These are phyloP conservation scores for Malthinus flaveolus DNA, from an alignment of 2,888 invertebrate species.

Conservation along the genomic window DNA sequence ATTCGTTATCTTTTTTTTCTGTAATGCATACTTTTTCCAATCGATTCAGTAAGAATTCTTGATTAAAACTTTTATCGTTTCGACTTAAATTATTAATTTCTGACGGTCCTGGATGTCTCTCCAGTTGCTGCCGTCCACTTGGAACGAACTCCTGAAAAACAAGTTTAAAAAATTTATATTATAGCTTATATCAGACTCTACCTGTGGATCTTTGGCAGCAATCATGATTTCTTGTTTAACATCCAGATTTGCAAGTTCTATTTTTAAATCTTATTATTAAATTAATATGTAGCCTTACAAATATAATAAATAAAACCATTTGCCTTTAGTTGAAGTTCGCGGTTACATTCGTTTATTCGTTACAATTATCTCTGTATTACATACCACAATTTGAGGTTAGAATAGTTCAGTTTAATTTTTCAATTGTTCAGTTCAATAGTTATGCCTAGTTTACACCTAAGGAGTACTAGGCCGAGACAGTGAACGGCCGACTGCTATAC, in stretches of 20 bases:
- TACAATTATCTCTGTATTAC: too few species aligned
- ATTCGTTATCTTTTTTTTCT: conserved; percentile 59
- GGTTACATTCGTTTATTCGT: too few species aligned
- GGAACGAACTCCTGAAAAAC: conserved; percentile 78
- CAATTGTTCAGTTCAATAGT: too few species aligned
- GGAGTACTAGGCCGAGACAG: too few species aligned
- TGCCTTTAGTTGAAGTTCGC: too few species aligned
- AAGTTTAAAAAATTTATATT: conserved; percentile 10
- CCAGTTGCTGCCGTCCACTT: conserved; percentile 80
- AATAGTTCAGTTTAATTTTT: too few species aligned
- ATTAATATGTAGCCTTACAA: too few species aligned
- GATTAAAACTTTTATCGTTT: conserved; percentile 41
- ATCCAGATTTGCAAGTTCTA: conserved; percentile 82
- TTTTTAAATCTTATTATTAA: background rate
- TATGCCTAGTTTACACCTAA: too few species aligned
- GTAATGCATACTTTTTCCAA: conserved; percentile 77
- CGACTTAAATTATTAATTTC: conserved; percentile 38
- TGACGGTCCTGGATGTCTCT: conserved; percentile 74
- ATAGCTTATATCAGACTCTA: conserved; percentile 43
- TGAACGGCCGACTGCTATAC: too few species aligned
- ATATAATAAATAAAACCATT: too few species aligned
- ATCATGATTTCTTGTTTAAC: conserved; percentile 82
- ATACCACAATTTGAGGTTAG: too few species aligned
- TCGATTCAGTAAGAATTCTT: conserved; percentile 68
- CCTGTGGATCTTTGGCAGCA: conserved; percentile 89